A percentile compares a stretch with the other conserved stretches of the same genome.
Conservation (phyloP, 2,888 invertebrate species). For the Melieria picta region DNA sequence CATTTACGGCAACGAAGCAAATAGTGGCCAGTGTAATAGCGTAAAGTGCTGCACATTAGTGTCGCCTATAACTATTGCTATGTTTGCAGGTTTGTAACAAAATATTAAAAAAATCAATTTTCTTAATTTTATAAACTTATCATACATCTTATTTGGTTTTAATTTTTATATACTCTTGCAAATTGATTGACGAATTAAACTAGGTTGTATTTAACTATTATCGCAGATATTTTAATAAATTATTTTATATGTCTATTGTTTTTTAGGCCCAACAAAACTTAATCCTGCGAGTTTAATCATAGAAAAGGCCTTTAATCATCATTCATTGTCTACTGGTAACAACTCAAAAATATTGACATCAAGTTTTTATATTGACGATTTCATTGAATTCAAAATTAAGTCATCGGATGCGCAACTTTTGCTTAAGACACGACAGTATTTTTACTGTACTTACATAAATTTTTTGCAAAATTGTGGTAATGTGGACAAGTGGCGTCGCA, state of each 20-base stretch:
- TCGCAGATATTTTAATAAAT: no score
- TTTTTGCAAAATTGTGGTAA: conserved; percentile 49
- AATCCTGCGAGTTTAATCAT: conserved; percentile 31
- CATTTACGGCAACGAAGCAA: conserved; percentile 81
- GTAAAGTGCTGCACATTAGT: conserved; percentile 79
- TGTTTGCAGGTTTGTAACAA: conserved; percentile 68
- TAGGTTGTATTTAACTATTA: no score
- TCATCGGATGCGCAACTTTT: conserved; percentile 74
- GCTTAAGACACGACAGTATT: conserved; percentile 78
- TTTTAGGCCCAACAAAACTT: conserved; percentile 44
- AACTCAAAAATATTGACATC: conserved; percentile 9
- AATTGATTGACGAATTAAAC: no score
- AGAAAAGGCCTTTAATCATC: background rate
- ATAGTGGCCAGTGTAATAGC: conserved; percentile 69
- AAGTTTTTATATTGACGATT: conserved; percentile 72
- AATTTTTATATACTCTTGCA: no score
- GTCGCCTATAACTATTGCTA: conserved; percentile 80
- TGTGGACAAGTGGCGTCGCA: conserved; percentile 47
- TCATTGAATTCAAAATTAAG: conserved; percentile 77
- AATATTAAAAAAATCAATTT: conserved; percentile 1
- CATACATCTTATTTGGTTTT: background rate
- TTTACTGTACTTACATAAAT: conserved; percentile 63
- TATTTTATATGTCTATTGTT: background rate
- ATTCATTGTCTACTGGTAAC: background rate
- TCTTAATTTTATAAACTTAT: background rate